Evolutionary conservation across 2,888 invertebrate genomes (phyloP).

Genomic region (Mechanitis messenoides): DNA sequence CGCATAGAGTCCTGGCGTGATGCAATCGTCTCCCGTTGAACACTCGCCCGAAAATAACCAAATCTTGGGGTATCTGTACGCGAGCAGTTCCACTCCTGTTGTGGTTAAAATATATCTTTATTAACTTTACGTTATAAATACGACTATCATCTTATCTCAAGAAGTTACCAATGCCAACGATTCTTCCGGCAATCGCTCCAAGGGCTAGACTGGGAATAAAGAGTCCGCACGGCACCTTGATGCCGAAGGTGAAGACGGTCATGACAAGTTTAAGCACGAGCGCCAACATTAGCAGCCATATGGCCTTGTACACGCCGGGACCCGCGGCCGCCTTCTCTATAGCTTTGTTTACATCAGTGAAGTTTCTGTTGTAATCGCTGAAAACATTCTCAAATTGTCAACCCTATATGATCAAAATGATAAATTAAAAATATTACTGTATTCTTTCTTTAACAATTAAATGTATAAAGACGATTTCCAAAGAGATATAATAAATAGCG

Average conservation of each 20-base stretch:
- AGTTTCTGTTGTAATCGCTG: conserved; percentile 95
- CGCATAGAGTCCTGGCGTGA: conserved; percentile 98
- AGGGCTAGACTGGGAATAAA: conserved; percentile 98
- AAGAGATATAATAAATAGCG: too few species aligned
- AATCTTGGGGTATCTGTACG: conserved; percentile 88
- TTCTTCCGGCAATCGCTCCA: conserved; percentile 96
- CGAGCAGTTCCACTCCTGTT: conserved; percentile 91
- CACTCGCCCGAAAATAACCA: conserved; percentile 95
- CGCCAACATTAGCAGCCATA: conserved; percentile 92
- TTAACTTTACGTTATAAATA: not conserved
- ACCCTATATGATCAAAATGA: too few species aligned
- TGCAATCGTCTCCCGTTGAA: conserved; percentile 92
- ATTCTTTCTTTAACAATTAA: too few species aligned
- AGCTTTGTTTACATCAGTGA: conserved; percentile 86
- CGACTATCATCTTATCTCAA: too few species aligned
- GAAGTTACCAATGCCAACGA: conserved; percentile 89
- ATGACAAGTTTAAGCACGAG: conserved; percentile 92
- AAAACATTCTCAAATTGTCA: not conserved
- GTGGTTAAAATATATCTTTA: not conserved
- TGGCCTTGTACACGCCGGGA: conserved; percentile 89
- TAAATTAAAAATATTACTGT: not conserved
- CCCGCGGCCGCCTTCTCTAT: conserved; percentile 91
- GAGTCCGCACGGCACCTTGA: conserved; percentile 97
- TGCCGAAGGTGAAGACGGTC: conserved; percentile 98
- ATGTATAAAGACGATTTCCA: too few species aligned